A percentile compares a stretch with the other conserved stretches of the same genome.
Conservation (phyloP, 1,140 invertebrate genomes). For the Druon quercuslanigerum region DNA sequence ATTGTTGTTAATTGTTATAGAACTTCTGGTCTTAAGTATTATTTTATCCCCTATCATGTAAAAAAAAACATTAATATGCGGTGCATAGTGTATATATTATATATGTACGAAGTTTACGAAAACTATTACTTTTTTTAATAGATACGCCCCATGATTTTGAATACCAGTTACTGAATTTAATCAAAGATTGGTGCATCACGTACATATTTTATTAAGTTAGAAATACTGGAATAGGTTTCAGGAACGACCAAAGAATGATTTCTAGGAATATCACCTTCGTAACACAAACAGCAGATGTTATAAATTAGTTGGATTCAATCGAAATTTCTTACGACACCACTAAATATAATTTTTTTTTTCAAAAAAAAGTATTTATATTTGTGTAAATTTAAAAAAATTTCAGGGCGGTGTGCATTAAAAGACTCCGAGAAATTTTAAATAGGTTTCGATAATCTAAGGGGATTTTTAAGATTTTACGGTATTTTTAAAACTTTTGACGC, state of each 20-base stretch:
- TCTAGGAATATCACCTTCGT: constrained; percentile 41
- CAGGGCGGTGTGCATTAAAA: too few relatives aligned
- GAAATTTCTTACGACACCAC: too few relatives aligned
- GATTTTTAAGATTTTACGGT: too few relatives aligned
- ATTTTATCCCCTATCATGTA: not conserved
- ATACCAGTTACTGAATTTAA: constrained; percentile 31
- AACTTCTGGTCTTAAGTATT: not conserved
- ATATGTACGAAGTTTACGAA: not conserved
- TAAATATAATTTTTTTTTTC: too few relatives aligned
- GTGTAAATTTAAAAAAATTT: too few relatives aligned
- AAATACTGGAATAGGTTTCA: constrained; percentile 36
- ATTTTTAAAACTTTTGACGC: too few relatives aligned
- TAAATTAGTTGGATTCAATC: not conserved
- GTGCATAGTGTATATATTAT: not conserved
- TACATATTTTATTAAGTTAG: constrained; percentile 4
- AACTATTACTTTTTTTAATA: constrained; percentile 1
- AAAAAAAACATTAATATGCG: constrained; percentile 16
- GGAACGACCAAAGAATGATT: constrained; percentile 55
- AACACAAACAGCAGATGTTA: constrained; percentile 42
- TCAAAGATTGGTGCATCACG: constrained; percentile 30
- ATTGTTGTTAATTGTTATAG: constrained; percentile 22
- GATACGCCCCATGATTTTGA: not conserved
- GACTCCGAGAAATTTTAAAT: too few relatives aligned
- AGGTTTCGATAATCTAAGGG: too few relatives aligned
- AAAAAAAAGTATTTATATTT: too few relatives aligned